These are phyloP conservation scores for Lytechinus variegatus DNA, from an alignment of 35 echinoderm and acorn worm genomes.

Conservation along the genomic window DNA sequence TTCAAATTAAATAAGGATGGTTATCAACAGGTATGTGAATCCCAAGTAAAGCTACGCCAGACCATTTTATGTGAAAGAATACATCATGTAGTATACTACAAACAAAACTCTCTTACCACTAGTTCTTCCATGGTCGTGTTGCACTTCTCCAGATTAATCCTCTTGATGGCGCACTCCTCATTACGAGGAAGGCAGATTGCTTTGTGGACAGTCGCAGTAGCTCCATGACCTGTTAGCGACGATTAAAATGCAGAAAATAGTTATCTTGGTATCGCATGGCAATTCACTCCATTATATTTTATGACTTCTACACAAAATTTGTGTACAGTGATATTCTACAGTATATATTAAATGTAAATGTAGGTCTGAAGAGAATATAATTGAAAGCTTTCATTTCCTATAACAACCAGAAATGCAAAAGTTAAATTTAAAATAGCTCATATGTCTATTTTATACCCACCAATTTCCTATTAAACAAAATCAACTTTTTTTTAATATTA, in stretches of 20 bases:
- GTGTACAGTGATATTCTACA: background rate
- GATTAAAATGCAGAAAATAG: background rate
- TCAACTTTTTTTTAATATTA: too few species aligned
- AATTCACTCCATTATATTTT: background rate
- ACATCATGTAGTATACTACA: too few species aligned
- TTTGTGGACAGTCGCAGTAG: slow-evolving; percentile 86
- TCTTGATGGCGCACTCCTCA: slow-evolving; percentile 93
- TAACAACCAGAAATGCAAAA: background rate
- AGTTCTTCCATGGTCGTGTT: slow-evolving; percentile 97
- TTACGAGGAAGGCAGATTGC: slow-evolving; percentile 78
- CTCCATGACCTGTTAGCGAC: slow-evolving; percentile 83
- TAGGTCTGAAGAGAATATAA: background rate
- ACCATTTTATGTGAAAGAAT: too few species aligned
- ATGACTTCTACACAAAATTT: background rate
- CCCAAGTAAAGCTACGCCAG: too few species aligned
- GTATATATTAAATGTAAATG: too few species aligned
- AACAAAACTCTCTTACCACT: slow-evolving; percentile 65
- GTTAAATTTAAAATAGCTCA: background rate
- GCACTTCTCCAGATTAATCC: slow-evolving; percentile 94
- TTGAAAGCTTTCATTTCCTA: background rate
- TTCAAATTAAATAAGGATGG: too few species aligned
- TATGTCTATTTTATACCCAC: background rate
- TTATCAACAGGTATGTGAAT: too few species aligned
- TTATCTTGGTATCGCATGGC: background rate
- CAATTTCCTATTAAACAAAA: too few species aligned